Conservation (phyloP, 2,797 vertebrate genomes). For the Macroramphosus scolopax region DNA sequence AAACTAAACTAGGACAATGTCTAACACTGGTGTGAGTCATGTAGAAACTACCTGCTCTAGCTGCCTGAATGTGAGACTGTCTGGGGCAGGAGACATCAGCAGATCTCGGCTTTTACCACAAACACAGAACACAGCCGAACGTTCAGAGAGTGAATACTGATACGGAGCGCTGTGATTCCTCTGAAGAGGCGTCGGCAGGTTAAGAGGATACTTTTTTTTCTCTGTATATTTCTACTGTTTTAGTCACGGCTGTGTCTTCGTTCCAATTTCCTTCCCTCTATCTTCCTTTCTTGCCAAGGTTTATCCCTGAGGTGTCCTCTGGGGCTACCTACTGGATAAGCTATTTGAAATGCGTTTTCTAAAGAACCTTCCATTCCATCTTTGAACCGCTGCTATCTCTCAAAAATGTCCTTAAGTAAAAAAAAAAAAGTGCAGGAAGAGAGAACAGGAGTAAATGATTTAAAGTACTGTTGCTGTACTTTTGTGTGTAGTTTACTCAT, state of each 20-base stretch:
- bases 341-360: conserved; percentile 75
- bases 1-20: conserved; percentile 27
- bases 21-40: conserved; percentile 40
- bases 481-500: conserved; percentile 53
- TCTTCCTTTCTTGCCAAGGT: conserved; percentile 72
- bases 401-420: conserved; percentile 74
- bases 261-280: conserved; percentile 63
- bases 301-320: conserved; percentile 77
- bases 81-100: conserved; percentile 59
- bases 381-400: conserved; percentile 72
- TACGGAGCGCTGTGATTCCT: conserved; percentile 50
- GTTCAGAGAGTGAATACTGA: conserved; percentile 52
- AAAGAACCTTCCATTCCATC: conserved; percentile 70
- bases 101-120: conserved; percentile 44
- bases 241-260: conserved; percentile 70
- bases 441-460: conserved; percentile 57
- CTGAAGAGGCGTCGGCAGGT: conserved; percentile 63
- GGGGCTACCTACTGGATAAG: conserved; percentile 74
- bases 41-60: conserved; percentile 50
- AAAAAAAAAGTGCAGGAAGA: conserved; percentile 62
- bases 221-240: conserved; percentile 64
- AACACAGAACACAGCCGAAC: conserved; percentile 55
- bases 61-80: conserved; percentile 45
- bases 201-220: conserved; percentile 66
- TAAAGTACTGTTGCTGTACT: conserved; percentile 57